These are phyloP conservation scores for Phyllopteryx taeniolatus DNA, from an alignment of 2,113 vertebrate species.

Conservation along the genomic window DNA sequence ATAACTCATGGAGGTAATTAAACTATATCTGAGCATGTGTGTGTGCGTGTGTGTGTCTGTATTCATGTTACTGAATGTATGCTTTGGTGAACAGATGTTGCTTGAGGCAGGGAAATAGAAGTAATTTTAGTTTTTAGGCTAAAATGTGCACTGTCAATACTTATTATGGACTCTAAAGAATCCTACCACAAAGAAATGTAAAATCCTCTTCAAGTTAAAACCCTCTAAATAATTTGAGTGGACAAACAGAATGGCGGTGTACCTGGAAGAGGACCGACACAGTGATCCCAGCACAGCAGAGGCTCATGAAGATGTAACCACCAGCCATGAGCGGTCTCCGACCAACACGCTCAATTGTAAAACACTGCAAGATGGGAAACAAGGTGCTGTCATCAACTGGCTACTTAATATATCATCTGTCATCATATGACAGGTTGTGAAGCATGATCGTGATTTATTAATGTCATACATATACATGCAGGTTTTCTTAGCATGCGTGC, in stretches of 20 bases:
- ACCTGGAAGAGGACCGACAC: conserved; percentile 82
- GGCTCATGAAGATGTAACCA: conserved; percentile 84
- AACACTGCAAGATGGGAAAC: conserved; percentile 70
- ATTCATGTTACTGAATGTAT: too few relatives aligned
- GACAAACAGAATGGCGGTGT: background rate
- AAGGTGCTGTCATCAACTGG: background rate
- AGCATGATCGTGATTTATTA: background rate
- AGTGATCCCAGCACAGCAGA: conserved; percentile 84
- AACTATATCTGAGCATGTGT: background rate
- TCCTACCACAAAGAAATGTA: background rate
- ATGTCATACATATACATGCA: background rate
- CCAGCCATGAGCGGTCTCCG: conserved; percentile 81
- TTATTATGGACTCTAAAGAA: background rate
- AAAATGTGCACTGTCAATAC: background rate
- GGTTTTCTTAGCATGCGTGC: background rate
- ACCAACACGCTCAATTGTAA: conserved; percentile 84
- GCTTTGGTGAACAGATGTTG: too few relatives aligned
- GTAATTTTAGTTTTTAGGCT: background rate
- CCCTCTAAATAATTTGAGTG: background rate
- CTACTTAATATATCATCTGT: background rate
- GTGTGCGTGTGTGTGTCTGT: background rate
- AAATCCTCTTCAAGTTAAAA: background rate
- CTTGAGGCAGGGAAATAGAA: too few relatives aligned
- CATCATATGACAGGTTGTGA: background rate
- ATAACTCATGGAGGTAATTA: background rate